A percentile compares a stretch with the other conserved stretches of the same genome.
Evolutionary conservation across 2,797 vertebrate genomes (phyloP).

Genomic region (Rhabdophis nuchalis): DNA sequence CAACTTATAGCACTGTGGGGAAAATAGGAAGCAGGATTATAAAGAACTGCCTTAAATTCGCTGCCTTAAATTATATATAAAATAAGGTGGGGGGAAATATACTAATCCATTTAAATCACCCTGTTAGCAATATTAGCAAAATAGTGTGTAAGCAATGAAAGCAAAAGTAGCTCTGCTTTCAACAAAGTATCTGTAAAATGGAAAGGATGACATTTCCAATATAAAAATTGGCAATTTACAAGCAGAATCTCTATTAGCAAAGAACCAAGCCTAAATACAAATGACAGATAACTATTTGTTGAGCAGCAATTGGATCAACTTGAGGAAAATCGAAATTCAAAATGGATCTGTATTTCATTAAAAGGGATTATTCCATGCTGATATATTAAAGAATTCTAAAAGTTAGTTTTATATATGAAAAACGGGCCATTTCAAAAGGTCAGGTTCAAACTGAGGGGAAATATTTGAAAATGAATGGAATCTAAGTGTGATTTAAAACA

Average conservation of each 20-base stretch:
- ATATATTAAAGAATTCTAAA: not conserved
- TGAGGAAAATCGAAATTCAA: not conserved
- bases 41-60: not conserved
- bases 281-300: not conserved
- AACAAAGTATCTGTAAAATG: not conserved
- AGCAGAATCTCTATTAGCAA: not conserved
- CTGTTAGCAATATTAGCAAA: not conserved
- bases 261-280: not conserved
- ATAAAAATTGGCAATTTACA: not conserved
- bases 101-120: not conserved
- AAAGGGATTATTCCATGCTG: not conserved
- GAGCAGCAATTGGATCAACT: not conserved
- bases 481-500: not conserved
- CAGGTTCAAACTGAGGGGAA: not conserved
- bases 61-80: not conserved
- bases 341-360: not conserved
- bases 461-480: not conserved
- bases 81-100: not conserved
- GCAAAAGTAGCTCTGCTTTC: not conserved
- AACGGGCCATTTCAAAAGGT: not conserved
- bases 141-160: not conserved
- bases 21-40: not conserved
- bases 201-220: not conserved
- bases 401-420: not conserved
- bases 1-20: not conserved